phyloP scores from a whole-genome alignment of 2,888 invertebrate species.

The Tetanocera ferruginea region DNA sequence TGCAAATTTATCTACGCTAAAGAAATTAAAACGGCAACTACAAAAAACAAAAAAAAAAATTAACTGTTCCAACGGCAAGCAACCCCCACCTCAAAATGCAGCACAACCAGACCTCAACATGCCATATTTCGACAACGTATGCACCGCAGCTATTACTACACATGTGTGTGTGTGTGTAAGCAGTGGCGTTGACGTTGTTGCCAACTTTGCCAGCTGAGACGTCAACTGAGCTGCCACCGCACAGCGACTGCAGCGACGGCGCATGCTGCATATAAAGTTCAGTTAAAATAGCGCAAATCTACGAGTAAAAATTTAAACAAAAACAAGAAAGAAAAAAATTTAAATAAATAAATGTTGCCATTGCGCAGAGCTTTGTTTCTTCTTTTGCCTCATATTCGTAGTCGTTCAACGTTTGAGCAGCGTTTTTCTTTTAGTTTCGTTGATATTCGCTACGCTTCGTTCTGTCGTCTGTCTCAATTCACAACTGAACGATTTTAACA shows the following conservation, averaged over 20 bases:
- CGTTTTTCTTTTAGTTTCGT: conserved; percentile 6
- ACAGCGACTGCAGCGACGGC: background rate
- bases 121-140: background rate
- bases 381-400: conserved; percentile 25
- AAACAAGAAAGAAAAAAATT: background rate
- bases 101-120: background rate
- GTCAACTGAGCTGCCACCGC: background rate
- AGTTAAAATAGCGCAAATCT: conserved; percentile 17
- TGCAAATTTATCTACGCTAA: too few relatives aligned
- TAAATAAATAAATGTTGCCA: conserved; percentile 32
- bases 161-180: background rate
- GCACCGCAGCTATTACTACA: background rate
- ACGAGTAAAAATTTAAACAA: background rate
- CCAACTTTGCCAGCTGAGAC: background rate
- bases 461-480: conserved; percentile 23
- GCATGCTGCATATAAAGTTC: conserved; percentile 18
- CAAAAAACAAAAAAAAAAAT: conserved; percentile 28
- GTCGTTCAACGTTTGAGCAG: conserved; percentile 12
- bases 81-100: conserved; percentile 42
- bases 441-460: conserved; percentile 21
- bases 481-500: conserved; percentile 49
- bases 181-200: background rate
- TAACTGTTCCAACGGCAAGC: conserved; percentile 9
- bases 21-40: too few relatives aligned
- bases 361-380: conserved; percentile 5